phyloP scores from a whole-genome alignment of 2,113 vertebrate genomes.

The Atractosteus spatula region DNA sequence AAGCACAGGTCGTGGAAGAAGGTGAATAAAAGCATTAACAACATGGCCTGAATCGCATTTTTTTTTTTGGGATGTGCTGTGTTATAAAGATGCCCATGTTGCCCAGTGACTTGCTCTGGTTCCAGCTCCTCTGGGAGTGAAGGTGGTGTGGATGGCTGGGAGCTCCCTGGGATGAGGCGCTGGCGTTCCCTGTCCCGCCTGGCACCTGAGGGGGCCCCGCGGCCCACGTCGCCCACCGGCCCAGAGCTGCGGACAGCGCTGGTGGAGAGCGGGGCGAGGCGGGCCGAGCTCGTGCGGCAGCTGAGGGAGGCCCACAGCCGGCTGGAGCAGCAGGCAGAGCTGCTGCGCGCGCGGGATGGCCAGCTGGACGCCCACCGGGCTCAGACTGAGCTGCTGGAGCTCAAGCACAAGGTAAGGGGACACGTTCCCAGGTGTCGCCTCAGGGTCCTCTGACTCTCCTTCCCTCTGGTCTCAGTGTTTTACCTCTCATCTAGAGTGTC shows the following conservation, averaged over 20 bases:
- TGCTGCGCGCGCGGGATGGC: constrained; percentile 37
- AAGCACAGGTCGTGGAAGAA: not conserved
- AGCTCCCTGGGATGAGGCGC: constrained; percentile 36
- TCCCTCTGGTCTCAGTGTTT: too few species aligned
- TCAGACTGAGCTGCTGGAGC: constrained; percentile 45
- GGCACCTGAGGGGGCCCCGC: constrained; percentile 26
- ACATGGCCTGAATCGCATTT: not conserved
- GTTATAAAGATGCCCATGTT: not conserved
- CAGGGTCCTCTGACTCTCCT: too few species aligned
- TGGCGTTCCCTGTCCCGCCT: constrained; percentile 57
- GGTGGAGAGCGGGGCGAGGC: constrained; percentile 40
- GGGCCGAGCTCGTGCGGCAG: constrained; percentile 27
- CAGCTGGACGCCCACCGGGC: constrained; percentile 40
- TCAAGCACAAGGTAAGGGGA: constrained; percentile 57
- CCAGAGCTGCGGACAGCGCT: constrained; percentile 31
- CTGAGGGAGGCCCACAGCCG: constrained; percentile 37
- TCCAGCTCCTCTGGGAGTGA: constrained; percentile 42
- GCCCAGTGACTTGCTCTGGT: constrained; percentile 26
- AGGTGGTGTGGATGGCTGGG: constrained; percentile 33
- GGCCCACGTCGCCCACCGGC: constrained; percentile 21
- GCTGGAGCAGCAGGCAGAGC: constrained; percentile 42
- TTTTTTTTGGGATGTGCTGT: not conserved
- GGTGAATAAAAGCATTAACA: not conserved
- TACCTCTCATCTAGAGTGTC: too few species aligned
- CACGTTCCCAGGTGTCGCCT: too few species aligned